Evolutionary conservation across 1,140 invertebrate genomes (phyloP).

Genomic region (Bombus waltoni): DNA sequence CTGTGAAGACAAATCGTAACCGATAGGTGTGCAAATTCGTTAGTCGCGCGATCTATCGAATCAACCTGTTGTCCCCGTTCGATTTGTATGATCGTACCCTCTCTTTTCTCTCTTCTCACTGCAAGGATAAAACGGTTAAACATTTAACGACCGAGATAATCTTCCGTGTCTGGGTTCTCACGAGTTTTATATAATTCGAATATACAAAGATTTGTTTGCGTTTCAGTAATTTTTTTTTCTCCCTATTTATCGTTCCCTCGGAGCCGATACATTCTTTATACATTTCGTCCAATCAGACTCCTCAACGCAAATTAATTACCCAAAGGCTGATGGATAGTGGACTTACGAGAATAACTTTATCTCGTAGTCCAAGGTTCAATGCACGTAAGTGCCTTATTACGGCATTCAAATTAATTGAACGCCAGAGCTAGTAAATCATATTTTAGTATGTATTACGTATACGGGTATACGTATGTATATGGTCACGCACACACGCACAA

Average conservation of each 20-base stretch:
- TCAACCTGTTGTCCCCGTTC: background rate
- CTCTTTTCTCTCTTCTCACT: background rate
- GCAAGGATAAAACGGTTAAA: background rate
- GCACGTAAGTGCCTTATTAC: constrained; percentile 6
- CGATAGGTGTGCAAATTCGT: background rate
- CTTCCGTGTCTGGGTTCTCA: background rate
- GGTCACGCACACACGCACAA: background rate
- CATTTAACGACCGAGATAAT: background rate
- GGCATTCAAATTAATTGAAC: constrained; percentile 35
- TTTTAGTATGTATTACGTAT: constrained; percentile 21
- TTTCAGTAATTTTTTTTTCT: background rate
- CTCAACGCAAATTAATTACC: constrained; percentile 15
- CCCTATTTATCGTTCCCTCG: background rate
- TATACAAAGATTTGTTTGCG: background rate
- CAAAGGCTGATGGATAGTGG: background rate
- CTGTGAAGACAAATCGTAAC: background rate
- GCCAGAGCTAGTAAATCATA: constrained; percentile 23
- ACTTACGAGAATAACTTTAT: constrained; percentile 24
- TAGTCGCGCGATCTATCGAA: background rate
- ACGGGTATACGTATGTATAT: background rate
- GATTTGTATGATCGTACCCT: too few species aligned
- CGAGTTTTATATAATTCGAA: background rate
- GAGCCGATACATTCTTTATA: background rate
- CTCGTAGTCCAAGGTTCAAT: constrained; percentile 34
- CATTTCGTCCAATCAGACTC: background rate